phyloP scores from a whole-genome alignment of 2,797 vertebrate species.

The Acipenser oxyrinchus region DNA sequence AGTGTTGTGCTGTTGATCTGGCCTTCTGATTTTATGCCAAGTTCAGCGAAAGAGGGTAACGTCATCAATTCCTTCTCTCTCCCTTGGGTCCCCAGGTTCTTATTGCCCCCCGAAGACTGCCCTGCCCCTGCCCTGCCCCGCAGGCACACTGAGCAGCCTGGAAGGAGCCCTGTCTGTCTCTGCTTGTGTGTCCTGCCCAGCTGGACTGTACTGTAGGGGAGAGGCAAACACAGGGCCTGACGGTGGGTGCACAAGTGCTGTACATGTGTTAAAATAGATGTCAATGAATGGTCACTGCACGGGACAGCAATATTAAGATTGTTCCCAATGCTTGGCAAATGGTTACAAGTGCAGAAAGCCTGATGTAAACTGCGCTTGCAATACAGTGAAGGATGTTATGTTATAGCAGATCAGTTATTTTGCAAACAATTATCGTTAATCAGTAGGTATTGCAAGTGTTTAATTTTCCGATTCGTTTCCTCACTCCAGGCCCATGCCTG shows the following conservation, averaged over 20 bases:
- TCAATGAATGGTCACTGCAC: too few species aligned
- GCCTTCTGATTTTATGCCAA: too few species aligned
- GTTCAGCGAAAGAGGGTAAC: too few species aligned
- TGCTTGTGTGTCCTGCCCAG: conserved; percentile 70
- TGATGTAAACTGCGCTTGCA: too few species aligned
- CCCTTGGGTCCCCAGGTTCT: conserved; percentile 52
- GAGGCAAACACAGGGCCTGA: conserved; percentile 66
- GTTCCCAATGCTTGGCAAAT: not conserved
- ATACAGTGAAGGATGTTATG: too few species aligned
- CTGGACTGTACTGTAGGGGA: conserved; percentile 69
- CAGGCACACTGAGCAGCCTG: conserved; percentile 63
- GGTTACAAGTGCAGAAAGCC: not conserved
- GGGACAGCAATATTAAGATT: too few species aligned
- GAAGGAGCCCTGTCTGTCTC: conserved; percentile 52
- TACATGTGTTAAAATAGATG: too few species aligned
- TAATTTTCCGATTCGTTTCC: too few species aligned
- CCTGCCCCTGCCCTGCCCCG: conserved; percentile 64
- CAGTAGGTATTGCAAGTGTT: too few species aligned
- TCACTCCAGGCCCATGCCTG: conserved; percentile 59
- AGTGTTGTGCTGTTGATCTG: too few species aligned
- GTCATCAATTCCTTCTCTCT: not conserved
- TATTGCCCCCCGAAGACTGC: conserved; percentile 64
- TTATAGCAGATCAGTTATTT: too few species aligned
- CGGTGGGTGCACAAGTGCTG: conserved; percentile 49
- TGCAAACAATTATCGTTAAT: too few species aligned